phyloP scores from a whole-genome alignment of 2,113 vertebrate species.

The Plotosus lineatus region DNA sequence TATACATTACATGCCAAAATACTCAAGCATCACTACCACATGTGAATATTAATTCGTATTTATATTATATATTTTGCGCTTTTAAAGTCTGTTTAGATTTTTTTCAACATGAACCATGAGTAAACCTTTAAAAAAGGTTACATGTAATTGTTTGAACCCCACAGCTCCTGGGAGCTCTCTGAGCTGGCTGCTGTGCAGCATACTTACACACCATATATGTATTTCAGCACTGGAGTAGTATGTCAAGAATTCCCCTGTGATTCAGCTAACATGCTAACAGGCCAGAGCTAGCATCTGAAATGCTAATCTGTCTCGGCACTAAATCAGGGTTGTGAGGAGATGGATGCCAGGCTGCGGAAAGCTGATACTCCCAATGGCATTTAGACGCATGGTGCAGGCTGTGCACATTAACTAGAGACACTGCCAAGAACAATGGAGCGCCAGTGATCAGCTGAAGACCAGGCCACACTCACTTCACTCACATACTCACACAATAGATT shows the following conservation, averaged over 20 bases:
- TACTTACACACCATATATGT: slow-evolving; percentile 24
- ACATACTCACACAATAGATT: slow-evolving; percentile 28
- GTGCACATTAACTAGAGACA: slow-evolving; percentile 11
- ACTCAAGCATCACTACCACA: background rate
- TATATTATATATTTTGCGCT: background rate
- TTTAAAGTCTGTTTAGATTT: slow-evolving; percentile 14
- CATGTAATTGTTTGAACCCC: slow-evolving; percentile 1
- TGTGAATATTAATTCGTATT: background rate
- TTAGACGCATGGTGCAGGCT: background rate
- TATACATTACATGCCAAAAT: background rate
- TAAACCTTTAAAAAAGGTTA: no score
- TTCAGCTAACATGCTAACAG: slow-evolving; percentile 35
- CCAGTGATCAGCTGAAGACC: slow-evolving; percentile 15
- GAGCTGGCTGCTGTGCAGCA: slow-evolving; percentile 6
- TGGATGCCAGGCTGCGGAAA: slow-evolving; percentile 33
- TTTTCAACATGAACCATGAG: background rate
- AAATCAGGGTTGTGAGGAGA: slow-evolving; percentile 23
- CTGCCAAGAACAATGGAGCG: slow-evolving; percentile 38
- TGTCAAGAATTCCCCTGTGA: slow-evolving; percentile 35
- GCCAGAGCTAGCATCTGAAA: slow-evolving; percentile 30
- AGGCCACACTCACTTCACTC: slow-evolving; percentile 9
- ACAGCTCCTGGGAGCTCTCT: background rate
- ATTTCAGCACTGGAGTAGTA: slow-evolving; percentile 25
- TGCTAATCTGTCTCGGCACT: slow-evolving; percentile 25
- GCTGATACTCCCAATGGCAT: slow-evolving; percentile 17